Conservation (phyloP, 2,797 vertebrate genomes). For the Squalus acanthias region DNA sequence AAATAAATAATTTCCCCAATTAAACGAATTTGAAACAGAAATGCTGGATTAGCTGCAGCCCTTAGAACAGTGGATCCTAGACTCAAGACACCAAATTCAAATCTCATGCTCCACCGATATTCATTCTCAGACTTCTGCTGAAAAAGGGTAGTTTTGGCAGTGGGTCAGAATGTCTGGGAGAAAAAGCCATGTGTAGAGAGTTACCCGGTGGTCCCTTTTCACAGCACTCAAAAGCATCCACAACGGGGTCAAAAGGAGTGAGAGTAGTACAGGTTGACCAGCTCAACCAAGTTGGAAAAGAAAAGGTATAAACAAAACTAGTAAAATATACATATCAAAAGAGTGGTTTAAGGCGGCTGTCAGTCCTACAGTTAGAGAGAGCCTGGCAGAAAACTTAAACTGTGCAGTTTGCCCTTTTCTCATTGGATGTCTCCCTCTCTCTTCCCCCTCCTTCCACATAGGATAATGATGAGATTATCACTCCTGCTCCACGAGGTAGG, state of each 20-base stretch:
- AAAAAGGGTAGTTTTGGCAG: not conserved
- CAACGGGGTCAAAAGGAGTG: not conserved
- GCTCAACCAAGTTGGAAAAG: not conserved
- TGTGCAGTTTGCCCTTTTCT: not conserved
- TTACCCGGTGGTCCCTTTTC: not conserved
- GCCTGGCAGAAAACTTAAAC: not conserved
- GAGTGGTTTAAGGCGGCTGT: not conserved
- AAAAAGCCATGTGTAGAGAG: too few species aligned
- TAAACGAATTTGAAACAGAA: not conserved
- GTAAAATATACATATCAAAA: not conserved
- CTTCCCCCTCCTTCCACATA: not conserved
- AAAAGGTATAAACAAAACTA: not conserved
- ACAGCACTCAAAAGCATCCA: not conserved
- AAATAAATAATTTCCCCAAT: not conserved
- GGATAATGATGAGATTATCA: not conserved
- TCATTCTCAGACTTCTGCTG: not conserved
- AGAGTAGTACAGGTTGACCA: not conserved
- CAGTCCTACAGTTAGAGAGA: not conserved
- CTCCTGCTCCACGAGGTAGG: not conserved
- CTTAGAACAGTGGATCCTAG: not conserved
- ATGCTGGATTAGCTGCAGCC: not conserved
- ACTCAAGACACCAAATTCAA: slow-evolving; percentile 21
- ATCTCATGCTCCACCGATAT: slow-evolving; percentile 22
- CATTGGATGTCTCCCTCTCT: not conserved
- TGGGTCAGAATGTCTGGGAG: not conserved